Evolutionary conservation across 92 coral and sea anemone species (phyloP), one percentile per base, ranked within the genome.

Genomic region (Paragorgia papillata): DNA sequence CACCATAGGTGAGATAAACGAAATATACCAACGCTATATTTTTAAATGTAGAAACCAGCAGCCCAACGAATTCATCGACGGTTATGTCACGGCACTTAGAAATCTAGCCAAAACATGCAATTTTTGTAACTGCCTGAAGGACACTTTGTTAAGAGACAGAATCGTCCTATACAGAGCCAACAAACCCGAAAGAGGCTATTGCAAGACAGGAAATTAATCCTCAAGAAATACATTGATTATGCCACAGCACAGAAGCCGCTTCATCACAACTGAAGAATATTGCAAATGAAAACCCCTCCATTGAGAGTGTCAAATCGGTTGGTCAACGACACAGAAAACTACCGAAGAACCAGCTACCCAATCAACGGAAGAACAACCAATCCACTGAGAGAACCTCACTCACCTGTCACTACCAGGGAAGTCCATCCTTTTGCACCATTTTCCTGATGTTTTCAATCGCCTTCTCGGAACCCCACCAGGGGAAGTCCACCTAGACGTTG

Each of bases 181-280:
- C 62, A 78, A 41, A 34, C 71, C 15, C 14, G 51, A 10, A 64
- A 64, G 15, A 34, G 44, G 4, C 30, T 78, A 58, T 50, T 78
- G 49, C 88, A 84, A 60, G 84, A 31, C 2, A n/a, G 88, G 74
- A 62, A 53, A 6, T 66, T 84, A 0, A 84, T 80, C 1, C 74
- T 84, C 5, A 84, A 78, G n/a, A 30, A 84, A 20, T 84, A 80
- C 46, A 69, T 77, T 30, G 83, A 78, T 37, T 79, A 34, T 79
- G 84, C 24, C 66, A 84, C 48, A 84, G 80, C 37, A 27, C 66
- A 9, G 84, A 77, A 62, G 61, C 88, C 37, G 80, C 80, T 0
- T 19, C 83, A 0, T 50, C 79, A 7, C 83, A 76, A 17, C 34
- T 83, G 54, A 66, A 76, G 37, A 75, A 28, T 14, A 84, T 77